Evolutionary conservation across 2,113 vertebrate genomes (phyloP).

Genomic region (Himantopus leucocephalus): DNA sequence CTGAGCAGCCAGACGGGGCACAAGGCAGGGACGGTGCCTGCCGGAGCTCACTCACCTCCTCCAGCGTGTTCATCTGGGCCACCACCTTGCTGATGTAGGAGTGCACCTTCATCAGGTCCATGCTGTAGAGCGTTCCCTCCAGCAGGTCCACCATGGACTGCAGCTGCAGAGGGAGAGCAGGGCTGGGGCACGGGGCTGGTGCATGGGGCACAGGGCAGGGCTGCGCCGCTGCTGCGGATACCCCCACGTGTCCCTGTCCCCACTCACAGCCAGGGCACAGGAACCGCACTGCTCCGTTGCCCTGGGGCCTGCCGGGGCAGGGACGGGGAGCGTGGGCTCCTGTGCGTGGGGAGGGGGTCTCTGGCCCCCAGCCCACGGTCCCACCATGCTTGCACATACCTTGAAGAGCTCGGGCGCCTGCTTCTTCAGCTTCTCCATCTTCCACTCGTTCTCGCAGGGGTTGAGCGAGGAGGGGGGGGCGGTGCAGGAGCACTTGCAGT

Average conservation of each 20-base stretch:
- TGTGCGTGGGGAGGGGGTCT: rapidly evolving
- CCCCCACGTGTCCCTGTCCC: rapidly evolving
- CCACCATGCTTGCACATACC: constrained; percentile 56
- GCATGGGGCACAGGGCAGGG: background rate
- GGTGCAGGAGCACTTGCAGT: constrained; percentile 94
- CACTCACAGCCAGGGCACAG: rapidly evolving
- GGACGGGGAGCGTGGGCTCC: rapidly evolving
- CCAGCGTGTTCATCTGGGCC: constrained; percentile 92
- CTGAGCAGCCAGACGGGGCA: background rate
- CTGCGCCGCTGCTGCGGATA: rapidly evolving
- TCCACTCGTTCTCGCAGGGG: constrained; percentile 97
- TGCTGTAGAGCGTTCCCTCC: constrained; percentile 92
- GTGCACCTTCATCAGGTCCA: constrained; percentile 96
- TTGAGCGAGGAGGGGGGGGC: constrained; percentile 94
- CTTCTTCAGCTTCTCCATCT: constrained; percentile 95
- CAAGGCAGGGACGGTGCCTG: rapidly evolving
- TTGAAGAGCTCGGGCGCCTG: constrained; percentile 93
- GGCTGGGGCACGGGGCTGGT: background rate
- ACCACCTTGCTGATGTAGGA: constrained; percentile 92
- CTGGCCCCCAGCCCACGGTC: background rate
- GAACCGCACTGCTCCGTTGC: background rate
- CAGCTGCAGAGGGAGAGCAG: constrained; percentile 73
- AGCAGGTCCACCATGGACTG: constrained; percentile 96
- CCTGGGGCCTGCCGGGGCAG: background rate
- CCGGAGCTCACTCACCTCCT: constrained; percentile 80